phyloP scores from a whole-genome alignment of 2,888 invertebrate species.

The Cacoxenus indagator region DNA sequence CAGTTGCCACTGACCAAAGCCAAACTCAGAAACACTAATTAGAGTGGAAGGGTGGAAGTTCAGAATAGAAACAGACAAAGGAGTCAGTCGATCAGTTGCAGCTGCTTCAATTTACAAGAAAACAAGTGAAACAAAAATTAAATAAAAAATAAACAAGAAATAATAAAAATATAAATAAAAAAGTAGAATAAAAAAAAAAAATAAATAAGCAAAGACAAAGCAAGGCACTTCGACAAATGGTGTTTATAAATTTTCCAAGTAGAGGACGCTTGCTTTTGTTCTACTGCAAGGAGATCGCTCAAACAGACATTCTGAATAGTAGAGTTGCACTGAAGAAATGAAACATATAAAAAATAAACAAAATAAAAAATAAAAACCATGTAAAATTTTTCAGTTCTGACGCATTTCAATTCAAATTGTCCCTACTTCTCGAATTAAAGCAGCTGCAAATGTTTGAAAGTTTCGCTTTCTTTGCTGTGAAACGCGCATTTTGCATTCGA shows the following conservation, averaged over 20 bases:
- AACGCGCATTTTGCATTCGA: not conserved
- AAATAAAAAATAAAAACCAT: constrained; percentile 21
- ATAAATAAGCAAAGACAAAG: not conserved
- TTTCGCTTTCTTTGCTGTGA: not conserved
- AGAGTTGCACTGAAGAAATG: not conserved
- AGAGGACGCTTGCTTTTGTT: constrained; percentile 8
- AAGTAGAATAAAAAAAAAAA: not conserved
- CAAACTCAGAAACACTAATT: constrained; percentile 23
- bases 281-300: not conserved
- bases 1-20: constrained; percentile 20
- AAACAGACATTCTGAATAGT: too few species aligned
- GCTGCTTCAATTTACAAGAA: not conserved
- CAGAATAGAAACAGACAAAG: not conserved
- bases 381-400: constrained; percentile 22
- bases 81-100: not conserved
- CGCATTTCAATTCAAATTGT: constrained; percentile 3
- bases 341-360: not conserved
- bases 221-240: constrained; percentile 7
- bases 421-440: not conserved
- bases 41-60: not conserved
- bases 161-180: not conserved
- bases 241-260: constrained; percentile 23
- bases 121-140: too few species aligned
- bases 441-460: not conserved
- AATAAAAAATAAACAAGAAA: too few species aligned